Evolutionary conservation across 2,888 invertebrate species (phyloP).

Genomic region (Papilio protenor): DNA sequence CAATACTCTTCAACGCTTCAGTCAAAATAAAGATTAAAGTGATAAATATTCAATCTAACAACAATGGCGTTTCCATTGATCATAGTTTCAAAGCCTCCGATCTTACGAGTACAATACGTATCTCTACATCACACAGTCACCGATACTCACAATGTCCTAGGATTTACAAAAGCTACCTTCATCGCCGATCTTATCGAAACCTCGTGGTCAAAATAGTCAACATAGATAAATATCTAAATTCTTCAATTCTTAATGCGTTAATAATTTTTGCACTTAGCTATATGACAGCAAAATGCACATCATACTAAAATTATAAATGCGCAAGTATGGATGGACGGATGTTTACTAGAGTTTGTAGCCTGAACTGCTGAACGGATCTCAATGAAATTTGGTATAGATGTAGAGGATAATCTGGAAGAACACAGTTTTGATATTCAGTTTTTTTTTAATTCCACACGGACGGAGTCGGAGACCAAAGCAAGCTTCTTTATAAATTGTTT

Average conservation of each 20-base stretch:
- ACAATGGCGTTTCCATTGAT: constrained; percentile 59
- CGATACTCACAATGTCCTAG: constrained; percentile 56
- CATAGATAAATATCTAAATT: constrained; percentile 42
- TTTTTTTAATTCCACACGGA: too few species aligned
- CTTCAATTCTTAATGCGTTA: background rate
- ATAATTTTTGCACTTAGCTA: constrained; percentile 39
- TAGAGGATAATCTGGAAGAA: too few species aligned
- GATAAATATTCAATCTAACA: constrained; percentile 61
- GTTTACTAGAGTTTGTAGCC: too few species aligned
- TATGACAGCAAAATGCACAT: background rate
- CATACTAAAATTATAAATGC: too few species aligned
- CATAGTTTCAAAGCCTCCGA: constrained; percentile 61
- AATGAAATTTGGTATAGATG: too few species aligned
- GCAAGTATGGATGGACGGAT: too few species aligned
- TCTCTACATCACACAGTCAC: constrained; percentile 48
- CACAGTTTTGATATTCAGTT: too few species aligned
- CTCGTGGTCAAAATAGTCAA: constrained; percentile 69
- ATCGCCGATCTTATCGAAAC: constrained; percentile 60
- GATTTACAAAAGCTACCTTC: constrained; percentile 56
- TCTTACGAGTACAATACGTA: constrained; percentile 65
- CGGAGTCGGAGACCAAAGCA: too few species aligned
- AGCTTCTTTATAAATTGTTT: too few species aligned
- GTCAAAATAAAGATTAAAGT: constrained; percentile 46
- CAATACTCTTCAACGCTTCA: constrained; percentile 48
- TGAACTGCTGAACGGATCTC: too few species aligned